These are phyloP conservation scores for Campoplex nolae DNA, from an alignment of 2,888 invertebrate species.

Conservation along the genomic window DNA sequence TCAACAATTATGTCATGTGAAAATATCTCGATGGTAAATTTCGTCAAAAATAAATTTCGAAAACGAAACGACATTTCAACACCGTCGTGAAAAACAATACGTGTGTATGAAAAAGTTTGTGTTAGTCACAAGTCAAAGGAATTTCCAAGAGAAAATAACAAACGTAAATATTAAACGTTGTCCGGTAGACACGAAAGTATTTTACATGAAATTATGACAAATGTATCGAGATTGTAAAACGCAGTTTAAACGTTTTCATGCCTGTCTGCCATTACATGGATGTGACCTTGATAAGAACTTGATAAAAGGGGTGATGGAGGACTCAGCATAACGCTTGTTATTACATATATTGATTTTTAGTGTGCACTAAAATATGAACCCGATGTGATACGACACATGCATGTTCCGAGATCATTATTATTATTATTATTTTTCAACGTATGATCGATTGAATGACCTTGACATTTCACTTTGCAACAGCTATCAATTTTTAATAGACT, in stretches of 20 bases:
- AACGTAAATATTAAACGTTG: slow-evolving; percentile 24
- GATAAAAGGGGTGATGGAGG: slow-evolving; percentile 71
- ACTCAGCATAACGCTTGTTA: slow-evolving; percentile 65
- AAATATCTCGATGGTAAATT: not conserved
- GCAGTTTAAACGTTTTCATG: slow-evolving; percentile 79
- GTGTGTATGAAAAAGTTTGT: not conserved
- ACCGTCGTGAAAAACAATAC: not conserved
- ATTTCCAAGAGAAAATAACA: slow-evolving; percentile 6
- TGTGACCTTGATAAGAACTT: slow-evolving; percentile 83
- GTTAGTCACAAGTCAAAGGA: not conserved
- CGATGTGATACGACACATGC: slow-evolving; percentile 57
- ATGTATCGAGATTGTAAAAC: slow-evolving; percentile 65
- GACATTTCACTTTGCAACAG: slow-evolving; percentile 44
- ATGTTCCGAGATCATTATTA: slow-evolving; percentile 50
- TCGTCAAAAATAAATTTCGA: not conserved
- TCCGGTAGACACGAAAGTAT: slow-evolving; percentile 4
- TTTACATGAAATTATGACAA: slow-evolving; percentile 44
- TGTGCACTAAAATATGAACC: slow-evolving; percentile 60
- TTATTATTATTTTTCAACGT: slow-evolving; percentile 49
- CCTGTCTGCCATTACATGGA: slow-evolving; percentile 80
- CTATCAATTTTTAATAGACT: slow-evolving; percentile 9
- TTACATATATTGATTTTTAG: slow-evolving; percentile 67
- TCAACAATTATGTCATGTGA: slow-evolving; percentile 20
- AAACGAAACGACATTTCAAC: too few relatives aligned
- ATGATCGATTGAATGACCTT: slow-evolving; percentile 61